phyloP scores from a whole-genome alignment of 2,797 vertebrate genomes.

The Hephaestus fuliginosus region DNA sequence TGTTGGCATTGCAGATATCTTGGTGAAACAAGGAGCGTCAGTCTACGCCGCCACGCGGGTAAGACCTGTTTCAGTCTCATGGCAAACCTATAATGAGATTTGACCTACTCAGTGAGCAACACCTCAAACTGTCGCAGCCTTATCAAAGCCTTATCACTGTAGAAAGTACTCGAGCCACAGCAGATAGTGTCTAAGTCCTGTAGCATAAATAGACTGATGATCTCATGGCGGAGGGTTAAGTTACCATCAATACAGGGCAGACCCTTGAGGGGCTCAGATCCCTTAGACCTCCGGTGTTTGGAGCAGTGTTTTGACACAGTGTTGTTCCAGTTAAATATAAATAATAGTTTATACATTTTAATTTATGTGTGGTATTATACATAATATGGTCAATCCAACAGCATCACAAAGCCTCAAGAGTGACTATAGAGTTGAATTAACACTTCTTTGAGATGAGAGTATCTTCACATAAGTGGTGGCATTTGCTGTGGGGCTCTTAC shows the following conservation, averaged over 20 bases:
- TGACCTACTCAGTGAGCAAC: background rate
- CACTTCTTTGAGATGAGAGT: background rate
- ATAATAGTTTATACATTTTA: background rate
- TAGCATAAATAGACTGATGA: slow-evolving; percentile 44
- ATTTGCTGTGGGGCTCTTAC: background rate
- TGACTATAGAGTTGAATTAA: background rate
- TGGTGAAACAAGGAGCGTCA: slow-evolving; percentile 93
- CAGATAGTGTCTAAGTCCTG: slow-evolving; percentile 54
- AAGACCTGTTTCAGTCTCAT: slow-evolving; percentile 53
- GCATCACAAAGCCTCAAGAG: background rate
- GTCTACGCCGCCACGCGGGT: slow-evolving; percentile 94
- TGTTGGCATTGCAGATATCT: slow-evolving; percentile 92
- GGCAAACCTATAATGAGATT: background rate
- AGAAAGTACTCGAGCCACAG: slow-evolving; percentile 16
- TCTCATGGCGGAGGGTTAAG: slow-evolving; percentile 32
- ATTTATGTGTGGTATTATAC: background rate
- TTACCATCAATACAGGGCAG: slow-evolving; percentile 43
- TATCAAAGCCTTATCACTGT: slow-evolving; percentile 14
- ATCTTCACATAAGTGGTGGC: background rate
- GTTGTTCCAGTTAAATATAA: background rate
- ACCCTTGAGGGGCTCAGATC: slow-evolving; percentile 4
- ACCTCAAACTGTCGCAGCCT: background rate
- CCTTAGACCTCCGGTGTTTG: background rate
- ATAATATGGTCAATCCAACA: background rate
- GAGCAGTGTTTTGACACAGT: background rate